phyloP scores from a whole-genome alignment of 2,888 invertebrate species.

The Helobdella robusta region DNA sequence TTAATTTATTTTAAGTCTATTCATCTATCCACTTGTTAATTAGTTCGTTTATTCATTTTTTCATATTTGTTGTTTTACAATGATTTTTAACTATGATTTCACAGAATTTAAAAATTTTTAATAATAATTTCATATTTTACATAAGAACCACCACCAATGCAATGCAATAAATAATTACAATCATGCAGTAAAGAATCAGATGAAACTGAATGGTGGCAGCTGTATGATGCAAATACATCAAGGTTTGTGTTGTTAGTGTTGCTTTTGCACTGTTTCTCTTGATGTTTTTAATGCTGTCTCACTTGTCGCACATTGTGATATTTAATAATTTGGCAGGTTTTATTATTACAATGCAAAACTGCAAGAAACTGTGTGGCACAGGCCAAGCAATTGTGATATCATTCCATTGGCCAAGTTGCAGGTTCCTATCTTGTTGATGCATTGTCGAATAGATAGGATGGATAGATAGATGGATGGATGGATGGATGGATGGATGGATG shows the following conservation, averaged over 20 bases:
- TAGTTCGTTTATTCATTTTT: too few relatives aligned
- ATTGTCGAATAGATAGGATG: too few relatives aligned
- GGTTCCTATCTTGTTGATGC: neutral
- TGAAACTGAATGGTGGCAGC: conserved; percentile 27
- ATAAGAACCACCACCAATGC: neutral
- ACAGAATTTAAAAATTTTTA: too few relatives aligned
- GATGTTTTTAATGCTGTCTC: neutral
- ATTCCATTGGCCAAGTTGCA: conserved; percentile 28
- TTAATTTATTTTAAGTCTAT: neutral
- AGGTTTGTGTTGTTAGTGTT: neutral
- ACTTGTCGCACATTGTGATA: neutral
- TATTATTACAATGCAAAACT: conserved; percentile 29
- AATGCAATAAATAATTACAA: neutral
- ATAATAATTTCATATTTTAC: neutral
- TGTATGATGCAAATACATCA: conserved; percentile 22
- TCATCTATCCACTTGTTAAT: too few relatives aligned
- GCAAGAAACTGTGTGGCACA: conserved; percentile 28
- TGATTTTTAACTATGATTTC: too few relatives aligned
- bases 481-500: too few relatives aligned
- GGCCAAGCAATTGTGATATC: conserved; percentile 26
- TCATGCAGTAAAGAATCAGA: conserved; percentile 26
- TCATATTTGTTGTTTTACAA: too few relatives aligned
- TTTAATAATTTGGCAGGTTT: conserved; percentile 20
- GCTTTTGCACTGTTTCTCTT: neutral
- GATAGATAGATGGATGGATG: too few relatives aligned